Conservation (phyloP, 2,797 vertebrate species). For the Setipinna tenuifilis region DNA sequence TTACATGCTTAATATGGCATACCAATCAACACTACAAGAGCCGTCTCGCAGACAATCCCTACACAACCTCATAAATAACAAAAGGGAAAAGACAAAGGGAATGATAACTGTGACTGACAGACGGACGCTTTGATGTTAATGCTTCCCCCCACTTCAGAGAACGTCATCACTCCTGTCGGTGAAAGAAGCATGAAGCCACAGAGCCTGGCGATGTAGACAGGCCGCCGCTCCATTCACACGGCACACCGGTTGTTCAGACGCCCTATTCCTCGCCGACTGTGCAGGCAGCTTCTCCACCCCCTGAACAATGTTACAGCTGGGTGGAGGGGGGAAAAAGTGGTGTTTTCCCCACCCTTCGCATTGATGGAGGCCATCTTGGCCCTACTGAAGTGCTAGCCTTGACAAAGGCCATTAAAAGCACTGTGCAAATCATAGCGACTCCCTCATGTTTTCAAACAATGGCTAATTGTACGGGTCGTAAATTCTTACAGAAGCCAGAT, state of each 20-base stretch:
- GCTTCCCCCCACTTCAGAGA: background rate
- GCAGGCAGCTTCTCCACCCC: constrained; percentile 41
- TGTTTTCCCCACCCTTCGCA: constrained; percentile 52
- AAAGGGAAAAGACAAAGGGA: background rate
- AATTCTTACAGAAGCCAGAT: constrained; percentile 71
- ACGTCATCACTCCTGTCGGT: background rate
- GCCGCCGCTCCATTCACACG: background rate
- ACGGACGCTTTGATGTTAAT: background rate
- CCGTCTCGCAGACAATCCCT: background rate
- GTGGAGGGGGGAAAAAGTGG: constrained; percentile 44
- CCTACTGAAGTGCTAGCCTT: constrained; percentile 55
- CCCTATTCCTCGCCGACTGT: background rate
- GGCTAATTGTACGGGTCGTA: constrained; percentile 70
- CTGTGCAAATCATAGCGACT: constrained; percentile 67
- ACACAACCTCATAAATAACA: background rate
- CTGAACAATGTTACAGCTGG: constrained; percentile 57
- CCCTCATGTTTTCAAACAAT: constrained; percentile 69
- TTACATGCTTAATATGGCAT: background rate
- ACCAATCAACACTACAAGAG: background rate
- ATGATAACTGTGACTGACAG: background rate
- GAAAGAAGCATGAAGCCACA: background rate
- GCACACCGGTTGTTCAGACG: background rate
- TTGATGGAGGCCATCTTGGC: constrained; percentile 51
- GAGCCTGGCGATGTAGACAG: background rate
- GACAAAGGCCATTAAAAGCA: constrained; percentile 70